Percentiles rank a stretch among this genome's conserved stretches.
Evolutionary conservation across 2,888 invertebrate genomes (phyloP).

Genomic region (Didymodactylos carnosus): DNA sequence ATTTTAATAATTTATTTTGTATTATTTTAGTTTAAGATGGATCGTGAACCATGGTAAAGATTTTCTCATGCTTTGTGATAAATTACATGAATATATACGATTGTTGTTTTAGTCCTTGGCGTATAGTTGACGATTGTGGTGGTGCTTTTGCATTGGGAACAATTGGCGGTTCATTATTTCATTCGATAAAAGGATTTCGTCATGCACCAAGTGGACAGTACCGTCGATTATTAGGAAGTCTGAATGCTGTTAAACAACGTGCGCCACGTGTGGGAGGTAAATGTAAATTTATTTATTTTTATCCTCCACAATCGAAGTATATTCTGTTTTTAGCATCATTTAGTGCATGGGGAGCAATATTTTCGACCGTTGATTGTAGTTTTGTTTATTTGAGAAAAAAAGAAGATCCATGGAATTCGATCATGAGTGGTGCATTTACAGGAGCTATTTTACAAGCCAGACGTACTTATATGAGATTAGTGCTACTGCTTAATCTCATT

Average conservation of each 20-base stretch:
- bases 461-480: slow-evolving; percentile 46
- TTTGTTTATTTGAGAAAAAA: slow-evolving; percentile 78
- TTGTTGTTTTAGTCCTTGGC: slow-evolving; percentile 56
- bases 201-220: slow-evolving; percentile 55
- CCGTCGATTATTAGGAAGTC: slow-evolving; percentile 3
- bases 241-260: slow-evolving; percentile 6
- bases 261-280: slow-evolving; percentile 10
- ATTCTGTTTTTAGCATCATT: slow-evolving; percentile 37
- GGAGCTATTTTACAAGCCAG: slow-evolving; percentile 88
- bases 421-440: slow-evolving; percentile 59
- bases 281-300: neutral
- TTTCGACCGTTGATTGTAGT: slow-evolving; percentile 87
- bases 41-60: neutral
- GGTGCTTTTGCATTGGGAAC: slow-evolving; percentile 98
- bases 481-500: slow-evolving; percentile 36
- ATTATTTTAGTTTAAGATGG: no score
- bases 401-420: slow-evolving; percentile 77
- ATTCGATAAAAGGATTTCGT: slow-evolving; percentile 83
- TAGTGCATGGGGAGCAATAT: slow-evolving; percentile 95
- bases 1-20: no score
- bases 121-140: slow-evolving; percentile 94
- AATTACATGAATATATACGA: slow-evolving; percentile 16
- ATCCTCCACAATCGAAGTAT: no score
- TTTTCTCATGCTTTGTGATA: no score
- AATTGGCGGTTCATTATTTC: slow-evolving; percentile 88